Percentiles rank a stretch among this genome's conserved stretches.
These are phyloP conservation scores for Tragelaphus imberbis DNA, from an alignment of 2,113 vertebrate species.

Conservation along the genomic window DNA sequence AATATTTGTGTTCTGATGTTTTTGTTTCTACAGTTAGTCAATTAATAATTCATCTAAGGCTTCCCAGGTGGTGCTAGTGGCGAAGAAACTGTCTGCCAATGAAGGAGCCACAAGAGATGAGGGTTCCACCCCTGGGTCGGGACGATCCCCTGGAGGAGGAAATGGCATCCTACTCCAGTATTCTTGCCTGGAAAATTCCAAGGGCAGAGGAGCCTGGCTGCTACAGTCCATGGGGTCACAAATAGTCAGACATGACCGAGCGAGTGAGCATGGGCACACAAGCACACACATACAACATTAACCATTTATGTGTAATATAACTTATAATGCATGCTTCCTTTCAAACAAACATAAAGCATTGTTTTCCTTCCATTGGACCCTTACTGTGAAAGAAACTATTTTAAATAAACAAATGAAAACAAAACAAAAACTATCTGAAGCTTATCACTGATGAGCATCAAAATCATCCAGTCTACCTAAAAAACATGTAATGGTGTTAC, in stretches of 20 bases:
- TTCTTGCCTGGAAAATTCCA: neutral
- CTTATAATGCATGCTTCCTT: neutral
- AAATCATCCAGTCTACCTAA: neutral
- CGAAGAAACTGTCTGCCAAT: neutral
- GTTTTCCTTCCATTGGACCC: neutral
- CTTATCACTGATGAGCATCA: neutral
- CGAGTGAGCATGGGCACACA: neutral
- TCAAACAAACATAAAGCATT: neutral
- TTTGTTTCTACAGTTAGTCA: neutral
- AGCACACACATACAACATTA: neutral
- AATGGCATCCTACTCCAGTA: neutral
- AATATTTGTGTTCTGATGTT: neutral
- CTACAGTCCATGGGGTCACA: neutral
- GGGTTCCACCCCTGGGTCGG: neutral
- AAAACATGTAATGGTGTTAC: neutral
- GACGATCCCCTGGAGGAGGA: neutral
- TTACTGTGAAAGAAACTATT: neutral
- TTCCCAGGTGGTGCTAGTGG: neutral
- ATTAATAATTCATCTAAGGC: neutral
- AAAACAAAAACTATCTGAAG: neutral
- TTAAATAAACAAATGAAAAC: neutral
- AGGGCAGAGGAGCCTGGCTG: neutral
- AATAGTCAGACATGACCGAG: neutral
- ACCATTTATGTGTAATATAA: constrained; percentile 13
- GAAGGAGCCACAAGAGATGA: neutral